Evolutionary conservation across 2,888 invertebrate genomes (phyloP).

Genomic region (Drosophila antonietae): DNA sequence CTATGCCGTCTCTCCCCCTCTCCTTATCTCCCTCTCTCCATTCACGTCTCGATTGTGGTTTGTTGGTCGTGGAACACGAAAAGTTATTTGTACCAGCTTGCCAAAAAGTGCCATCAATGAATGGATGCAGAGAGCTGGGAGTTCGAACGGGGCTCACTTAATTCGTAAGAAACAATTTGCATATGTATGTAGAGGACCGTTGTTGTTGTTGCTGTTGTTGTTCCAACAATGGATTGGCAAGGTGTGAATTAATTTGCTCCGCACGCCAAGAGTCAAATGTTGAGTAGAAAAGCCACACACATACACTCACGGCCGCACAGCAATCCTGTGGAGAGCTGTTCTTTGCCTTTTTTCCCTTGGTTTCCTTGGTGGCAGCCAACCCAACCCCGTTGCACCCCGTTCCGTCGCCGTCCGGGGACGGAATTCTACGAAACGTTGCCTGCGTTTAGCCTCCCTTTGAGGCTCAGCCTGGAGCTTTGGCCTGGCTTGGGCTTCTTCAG

Average conservation of each 20-base stretch:
- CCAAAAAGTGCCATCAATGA: conserved; percentile 47
- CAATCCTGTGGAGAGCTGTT: conserved; percentile 21
- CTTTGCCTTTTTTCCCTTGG: not conserved
- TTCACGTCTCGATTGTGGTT: conserved; percentile 74
- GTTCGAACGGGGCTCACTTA: conserved; percentile 31
- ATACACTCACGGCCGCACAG: conserved; percentile 15
- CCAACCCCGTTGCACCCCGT: conserved; percentile 31
- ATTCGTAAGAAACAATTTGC: conserved; percentile 82
- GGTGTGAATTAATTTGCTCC: conserved; percentile 84
- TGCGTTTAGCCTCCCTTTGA: conserved; percentile 57
- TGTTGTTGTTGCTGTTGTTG: conserved; percentile 50
- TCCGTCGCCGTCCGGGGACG: conserved; percentile 8
- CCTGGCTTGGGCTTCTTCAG: conserved; percentile 18
- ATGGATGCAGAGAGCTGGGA: not conserved
- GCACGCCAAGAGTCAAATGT: conserved; percentile 70
- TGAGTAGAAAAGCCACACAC: conserved; percentile 70
- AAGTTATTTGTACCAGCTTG: conserved; percentile 59
- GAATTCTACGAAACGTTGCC: conserved; percentile 68
- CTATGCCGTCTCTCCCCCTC: conserved; percentile 2
- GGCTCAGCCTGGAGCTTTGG: conserved; percentile 6
- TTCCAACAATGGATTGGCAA: conserved; percentile 77
- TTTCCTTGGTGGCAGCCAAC: not conserved
- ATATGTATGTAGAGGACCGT: conserved; percentile 61
- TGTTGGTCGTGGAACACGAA: conserved; percentile 51
- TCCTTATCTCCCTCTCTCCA: conserved; percentile 6